Percentiles rank a stretch among this genome's conserved stretches.
Conservation (phyloP, 2,888 invertebrate species). For the Tiphia femorata region DNA sequence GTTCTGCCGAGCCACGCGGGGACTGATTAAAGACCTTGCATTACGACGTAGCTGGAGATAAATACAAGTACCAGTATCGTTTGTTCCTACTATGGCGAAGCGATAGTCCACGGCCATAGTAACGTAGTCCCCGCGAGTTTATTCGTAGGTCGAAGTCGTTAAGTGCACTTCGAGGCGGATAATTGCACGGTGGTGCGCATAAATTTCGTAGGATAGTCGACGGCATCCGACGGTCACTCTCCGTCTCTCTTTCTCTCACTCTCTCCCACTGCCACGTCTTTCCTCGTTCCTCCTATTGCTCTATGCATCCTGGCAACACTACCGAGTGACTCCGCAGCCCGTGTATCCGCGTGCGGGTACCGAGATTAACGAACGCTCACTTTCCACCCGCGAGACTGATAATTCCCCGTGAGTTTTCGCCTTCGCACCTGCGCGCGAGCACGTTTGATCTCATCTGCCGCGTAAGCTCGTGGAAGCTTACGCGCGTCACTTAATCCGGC, state of each 20-base stretch:
- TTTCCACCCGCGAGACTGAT: no score
- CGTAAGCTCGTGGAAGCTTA: no score
- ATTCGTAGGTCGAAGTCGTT: conserved; percentile 47
- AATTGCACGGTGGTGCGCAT: conserved; percentile 45
- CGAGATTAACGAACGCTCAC: no score
- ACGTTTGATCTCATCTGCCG: no score
- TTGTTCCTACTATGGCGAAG: conserved; percentile 21
- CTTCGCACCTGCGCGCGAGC: no score
- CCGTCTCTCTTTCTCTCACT: background rate
- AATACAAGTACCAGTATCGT: conserved; percentile 30
- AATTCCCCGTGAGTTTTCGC: no score
- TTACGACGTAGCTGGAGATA: conserved; percentile 27
- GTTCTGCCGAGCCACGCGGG: background rate
- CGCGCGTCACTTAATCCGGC: no score
- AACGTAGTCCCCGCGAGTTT: conserved; percentile 36
- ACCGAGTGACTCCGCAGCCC: no score
- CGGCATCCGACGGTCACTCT: conserved; percentile 13
- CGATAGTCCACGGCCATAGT: conserved; percentile 28
- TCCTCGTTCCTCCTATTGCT: background rate
- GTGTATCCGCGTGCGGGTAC: no score
- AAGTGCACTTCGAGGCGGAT: conserved; percentile 47
- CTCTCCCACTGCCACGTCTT: background rate
- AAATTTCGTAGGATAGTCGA: conserved; percentile 36
- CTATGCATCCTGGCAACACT: no score
- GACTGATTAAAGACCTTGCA: conserved; percentile 30